Base-by-base conservation (phyloP, 2,113 vertebrate species). In the Larimichthys crocea region DNA sequence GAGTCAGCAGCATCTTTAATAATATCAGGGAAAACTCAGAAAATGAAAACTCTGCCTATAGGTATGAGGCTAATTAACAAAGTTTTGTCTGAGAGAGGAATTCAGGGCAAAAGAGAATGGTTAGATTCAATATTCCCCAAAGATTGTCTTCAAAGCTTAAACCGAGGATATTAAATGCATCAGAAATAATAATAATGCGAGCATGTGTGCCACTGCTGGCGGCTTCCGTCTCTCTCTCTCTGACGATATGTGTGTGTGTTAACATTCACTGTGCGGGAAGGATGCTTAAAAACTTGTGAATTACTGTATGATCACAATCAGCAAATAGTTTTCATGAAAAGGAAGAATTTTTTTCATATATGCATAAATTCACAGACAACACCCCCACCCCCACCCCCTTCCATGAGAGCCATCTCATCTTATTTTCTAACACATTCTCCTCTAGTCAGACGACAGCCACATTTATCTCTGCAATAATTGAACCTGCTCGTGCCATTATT, bases 11-110 rank as follows among this genome's bases (percentile, higher is more conserved):
- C 90, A 86, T 85, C 86, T 88, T 93, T 93, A 94, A 93, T 92
- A 94, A 92, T 91, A 93, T 85, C 79, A 88, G 87, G 88, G 84
- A 90, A 87, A 89, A 92, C 86, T 90, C 80, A 87, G 86, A 90
- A 92, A 92, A 92, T 61, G 85, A 86, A 92, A 87, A 94, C 84
- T 93, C 81, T 94, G 94, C 94, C 94, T 92, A 94, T 92, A 95
- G 94, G 94, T 95, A 94, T 67, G 76, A 44, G 87, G 90, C 94
- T 95, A 96, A 96, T 96, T 95, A 96, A 93, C 89, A 93, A 92
- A 93, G 93, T 94, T 95, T 94, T 93, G 92, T 94, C 91, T 94
- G 76, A 81, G 74, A 85, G 84, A 91, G 85, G 91, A 92, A 94
- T 93, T 74, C 89, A 70, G 93, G 93, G 92, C 89, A 93, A 92